Percentiles rank a stretch among this genome's conserved stretches.
phyloP scores from a whole-genome alignment of 2,888 invertebrate species.

The Drosophila borborema region DNA sequence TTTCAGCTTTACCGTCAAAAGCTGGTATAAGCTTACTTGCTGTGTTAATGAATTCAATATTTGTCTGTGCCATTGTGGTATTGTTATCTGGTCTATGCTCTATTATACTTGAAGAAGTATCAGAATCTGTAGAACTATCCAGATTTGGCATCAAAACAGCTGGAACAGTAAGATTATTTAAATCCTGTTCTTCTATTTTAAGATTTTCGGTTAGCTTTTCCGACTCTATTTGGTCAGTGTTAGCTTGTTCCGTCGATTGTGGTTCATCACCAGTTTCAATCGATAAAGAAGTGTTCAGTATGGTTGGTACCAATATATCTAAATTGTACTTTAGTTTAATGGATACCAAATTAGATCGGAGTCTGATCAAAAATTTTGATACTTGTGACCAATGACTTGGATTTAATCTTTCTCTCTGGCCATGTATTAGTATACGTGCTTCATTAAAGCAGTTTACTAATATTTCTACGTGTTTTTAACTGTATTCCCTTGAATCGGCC shows the following conservation, averaged over 20 bases:
- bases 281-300: too few relatives aligned
- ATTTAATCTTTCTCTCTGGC: too few relatives aligned
- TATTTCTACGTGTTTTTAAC: too few relatives aligned
- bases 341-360: too few relatives aligned
- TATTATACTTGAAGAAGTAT: slow-evolving; percentile 7
- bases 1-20: slow-evolving; percentile 3
- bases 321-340: too few relatives aligned
- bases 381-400: too few relatives aligned
- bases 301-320: too few relatives aligned
- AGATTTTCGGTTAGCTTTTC: not conserved
- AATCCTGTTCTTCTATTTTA: slow-evolving; percentile 1
- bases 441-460: too few relatives aligned
- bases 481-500: too few relatives aligned
- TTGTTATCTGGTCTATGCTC: slow-evolving; percentile 3
- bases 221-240: not conserved
- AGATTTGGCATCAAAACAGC: not conserved
- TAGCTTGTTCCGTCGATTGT: not conserved
- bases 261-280: too few relatives aligned
- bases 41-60: slow-evolving; percentile 22
- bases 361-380: too few relatives aligned
- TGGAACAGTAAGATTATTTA: not conserved
- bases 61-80: slow-evolving; percentile 18
- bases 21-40: slow-evolving; percentile 21
- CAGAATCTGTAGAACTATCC: not conserved
- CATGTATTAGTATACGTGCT: too few relatives aligned